Evolutionary conservation across 2,888 invertebrate species (phyloP), one percentile per base, ranked within the genome.

Genomic region (Cosmopolites sordidus): DNA sequence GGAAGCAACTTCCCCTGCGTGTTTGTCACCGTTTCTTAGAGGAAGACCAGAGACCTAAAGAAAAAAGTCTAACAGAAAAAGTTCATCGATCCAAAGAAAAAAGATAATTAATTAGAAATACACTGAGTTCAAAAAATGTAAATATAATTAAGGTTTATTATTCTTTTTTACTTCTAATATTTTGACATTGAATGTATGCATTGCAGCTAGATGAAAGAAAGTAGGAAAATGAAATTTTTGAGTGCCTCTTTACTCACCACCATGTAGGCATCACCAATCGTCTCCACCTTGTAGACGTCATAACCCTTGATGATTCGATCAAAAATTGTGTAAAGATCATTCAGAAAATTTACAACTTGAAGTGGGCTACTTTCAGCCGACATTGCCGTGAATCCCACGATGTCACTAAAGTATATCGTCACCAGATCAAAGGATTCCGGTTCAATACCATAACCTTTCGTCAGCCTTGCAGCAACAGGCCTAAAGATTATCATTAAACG

Each of bases 201-300:
- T n/a, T n/a, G n/a, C n/a, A n/a, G n/a, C n/a, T n/a, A n/a, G n/a
- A n/a, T n/a, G n/a, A n/a, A n/a, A n/a, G n/a, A n/a, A n/a, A n/a
- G n/a, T n/a, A n/a, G n/a, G n/a, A n/a, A n/a, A n/a, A n/a, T n/a
- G n/a, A n/a, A n/a, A n/a, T n/a, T n/a, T n/a, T n/a, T n/a, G n/a
- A n/a, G n/a, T n/a, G n/a, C n/a, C n/a, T n/a, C n/a, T n/a, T n/a
- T n/a, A 22, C 81, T 74, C 72, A 84, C 84, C 73, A 84, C 84
- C 84, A 85, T 85, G 69, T 85, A 85, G 1, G 85, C 85, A 69
- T 91, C 90, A 18, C 94, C 94, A 57, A 94, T 94, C 38, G 93
- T 94, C 77, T 94, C 93, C 57, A 97, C 97, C 77, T 98, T 98
- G 74, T 98, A 98, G 41, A 98, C 98, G 72, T 97, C 95, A 73